Conservation (phyloP, 1,140 invertebrate species). For the Drosophila repletoides region DNA sequence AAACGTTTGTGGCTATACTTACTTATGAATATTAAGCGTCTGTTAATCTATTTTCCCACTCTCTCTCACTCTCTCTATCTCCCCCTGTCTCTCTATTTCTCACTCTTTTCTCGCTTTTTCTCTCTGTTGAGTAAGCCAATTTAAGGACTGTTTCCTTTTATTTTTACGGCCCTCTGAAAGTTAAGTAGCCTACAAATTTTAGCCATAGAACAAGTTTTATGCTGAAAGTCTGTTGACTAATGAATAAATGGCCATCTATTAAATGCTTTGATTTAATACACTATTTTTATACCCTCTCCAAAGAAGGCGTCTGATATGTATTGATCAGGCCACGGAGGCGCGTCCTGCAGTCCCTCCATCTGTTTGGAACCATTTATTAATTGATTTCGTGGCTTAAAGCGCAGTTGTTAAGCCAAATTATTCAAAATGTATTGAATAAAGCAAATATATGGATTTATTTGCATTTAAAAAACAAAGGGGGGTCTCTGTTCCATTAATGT, state of each 20-base stretch:
- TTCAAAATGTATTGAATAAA: background rate
- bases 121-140: constrained; percentile 42
- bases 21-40: constrained; percentile 75
- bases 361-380: no score
- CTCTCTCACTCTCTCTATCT: constrained; percentile 12
- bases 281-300: background rate
- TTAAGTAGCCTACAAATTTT: constrained; percentile 43
- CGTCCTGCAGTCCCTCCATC: no score
- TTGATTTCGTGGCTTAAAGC: no score
- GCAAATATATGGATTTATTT: no score
- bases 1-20: constrained; percentile 31
- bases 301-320: no score
- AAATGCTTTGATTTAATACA: background rate
- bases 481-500: no score
- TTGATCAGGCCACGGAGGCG: no score
- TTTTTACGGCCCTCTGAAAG: constrained; percentile 40
- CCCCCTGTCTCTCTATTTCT: no score
- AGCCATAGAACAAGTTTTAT: constrained; percentile 41
- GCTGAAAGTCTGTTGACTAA: constrained; percentile 71
- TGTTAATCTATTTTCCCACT: constrained; percentile 78
- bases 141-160: constrained; percentile 18
- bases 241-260: constrained; percentile 48
- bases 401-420: no score
- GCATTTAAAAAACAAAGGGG: no score
- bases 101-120: no score